Base-by-base conservation (phyloP, 2,797 vertebrate species). In the Graptemys geographica region DNA sequence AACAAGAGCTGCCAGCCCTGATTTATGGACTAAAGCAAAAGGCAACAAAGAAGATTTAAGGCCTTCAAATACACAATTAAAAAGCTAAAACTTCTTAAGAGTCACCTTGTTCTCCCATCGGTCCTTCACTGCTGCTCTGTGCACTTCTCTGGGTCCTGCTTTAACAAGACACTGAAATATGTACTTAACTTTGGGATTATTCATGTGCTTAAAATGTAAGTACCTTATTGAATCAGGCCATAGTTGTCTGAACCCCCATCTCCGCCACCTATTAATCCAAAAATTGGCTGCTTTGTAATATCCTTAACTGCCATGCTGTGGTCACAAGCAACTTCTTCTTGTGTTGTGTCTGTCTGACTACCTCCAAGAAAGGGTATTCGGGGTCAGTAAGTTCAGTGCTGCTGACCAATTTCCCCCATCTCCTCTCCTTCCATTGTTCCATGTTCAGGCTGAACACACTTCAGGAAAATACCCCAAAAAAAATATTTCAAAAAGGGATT, bases 401-500 rank as follows among this genome's bases (percentile, higher is more conserved):
- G 37, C 55, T 92, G 49, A 82, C 37, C 11, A 55, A 31, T 4
- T 41, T 87, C 44, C 49, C 49, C 49, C 25, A 3, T 55, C 31
- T 88, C 65, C 8, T 33, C 49, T 15, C 18, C 31, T 90, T 44
- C 33, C 37, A 79, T 92, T 85, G 79, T 53, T 16, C 55, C 62
- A 55, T 62, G n/a, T 27, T 52, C 89, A 91, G 37, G 56, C 57
- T 88, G 21, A 56, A 19, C 25, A 28, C 3, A 28, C 89, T 79
- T 79, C 57, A 82, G 53, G 28, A 37, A 57, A 81, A 55, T 44
- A 81, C 52, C 72, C 52, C 76, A 33, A 52, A 94, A 93, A 92
- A 92, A 86, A 79, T 27, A 81, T 76, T 81, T 94, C 55, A 41
- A 91, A 93, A 91, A 78, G 79, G 65, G 49, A 51, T n/a, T n/a